Evolutionary conservation across 2,797 vertebrate genomes (phyloP).

Genomic region (Coracias cyanogaster): DNA sequence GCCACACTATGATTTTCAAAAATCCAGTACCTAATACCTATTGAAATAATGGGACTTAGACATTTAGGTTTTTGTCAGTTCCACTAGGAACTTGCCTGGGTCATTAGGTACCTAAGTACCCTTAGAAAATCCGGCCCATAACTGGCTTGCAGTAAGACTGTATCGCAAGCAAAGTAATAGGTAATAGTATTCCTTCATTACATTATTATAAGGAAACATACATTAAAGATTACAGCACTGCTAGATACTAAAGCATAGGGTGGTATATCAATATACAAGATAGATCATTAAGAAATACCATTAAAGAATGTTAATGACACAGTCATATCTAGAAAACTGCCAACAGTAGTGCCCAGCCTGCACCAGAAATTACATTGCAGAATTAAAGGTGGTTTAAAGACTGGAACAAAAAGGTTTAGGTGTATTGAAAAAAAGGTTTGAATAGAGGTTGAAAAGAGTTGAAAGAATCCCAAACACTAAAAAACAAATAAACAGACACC

Average conservation of each 20-base stretch:
- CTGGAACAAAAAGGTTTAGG: neutral
- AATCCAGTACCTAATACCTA: neutral
- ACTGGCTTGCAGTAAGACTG: neutral
- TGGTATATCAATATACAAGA: neutral
- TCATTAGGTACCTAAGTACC: constrained; percentile 24
- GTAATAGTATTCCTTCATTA: neutral
- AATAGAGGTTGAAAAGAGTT: neutral
- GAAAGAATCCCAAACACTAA: neutral
- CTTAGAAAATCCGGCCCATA: neutral
- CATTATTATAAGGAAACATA: neutral
- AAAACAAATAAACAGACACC: neutral
- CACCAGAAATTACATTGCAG: neutral
- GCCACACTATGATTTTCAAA: neutral
- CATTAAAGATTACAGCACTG: neutral
- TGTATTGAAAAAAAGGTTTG: neutral
- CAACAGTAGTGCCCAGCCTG: neutral
- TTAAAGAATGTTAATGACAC: neutral
- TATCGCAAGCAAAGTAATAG: neutral
- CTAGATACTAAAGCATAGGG: neutral
- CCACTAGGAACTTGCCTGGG: neutral
- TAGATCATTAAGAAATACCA: neutral
- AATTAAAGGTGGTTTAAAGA: constrained; percentile 10
- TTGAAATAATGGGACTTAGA: constrained; percentile 12
- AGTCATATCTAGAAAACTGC: neutral
- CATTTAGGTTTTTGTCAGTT: constrained; percentile 20